phyloP scores from a whole-genome alignment of 2,113 vertebrate species.

The Corydoras maculifer region DNA sequence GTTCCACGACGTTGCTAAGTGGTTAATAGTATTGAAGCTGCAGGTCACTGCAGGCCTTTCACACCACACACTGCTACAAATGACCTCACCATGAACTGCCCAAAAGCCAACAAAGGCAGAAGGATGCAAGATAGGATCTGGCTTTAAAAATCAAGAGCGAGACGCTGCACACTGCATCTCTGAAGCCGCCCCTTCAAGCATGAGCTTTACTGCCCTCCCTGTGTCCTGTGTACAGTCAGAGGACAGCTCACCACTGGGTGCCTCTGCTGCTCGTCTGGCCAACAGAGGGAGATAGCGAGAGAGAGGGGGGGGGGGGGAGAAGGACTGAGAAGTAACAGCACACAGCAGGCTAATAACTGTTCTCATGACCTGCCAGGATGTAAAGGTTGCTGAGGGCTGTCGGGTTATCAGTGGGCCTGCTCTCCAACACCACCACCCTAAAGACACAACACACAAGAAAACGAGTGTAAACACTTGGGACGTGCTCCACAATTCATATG shows the following conservation, averaged over 20 bases:
- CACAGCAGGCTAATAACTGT: conserved; percentile 81
- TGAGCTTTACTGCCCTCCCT: conserved; percentile 21
- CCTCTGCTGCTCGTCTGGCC: conserved; percentile 19
- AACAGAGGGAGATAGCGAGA: not conserved
- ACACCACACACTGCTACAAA: conserved; percentile 11
- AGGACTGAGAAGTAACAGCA: not conserved
- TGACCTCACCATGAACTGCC: conserved; percentile 6
- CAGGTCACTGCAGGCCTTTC: conserved; percentile 5
- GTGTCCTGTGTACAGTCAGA: conserved; percentile 11
- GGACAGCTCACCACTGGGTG: conserved; percentile 4
- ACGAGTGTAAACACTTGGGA: no score
- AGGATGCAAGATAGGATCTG: not conserved
- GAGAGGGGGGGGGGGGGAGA: no score
- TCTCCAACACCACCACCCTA: conserved; percentile 96
- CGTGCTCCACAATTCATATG: no score
- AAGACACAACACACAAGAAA: conserved; percentile 31
- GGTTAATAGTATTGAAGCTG: conserved; percentile 13
- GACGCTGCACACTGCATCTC: conserved; percentile 7
- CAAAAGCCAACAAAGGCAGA: not conserved
- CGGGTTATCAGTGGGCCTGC: conserved; percentile 88
- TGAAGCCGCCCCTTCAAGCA: not conserved
- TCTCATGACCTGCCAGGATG: conserved; percentile 96
- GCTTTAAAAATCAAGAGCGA: conserved; percentile 13
- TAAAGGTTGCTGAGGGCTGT: conserved; percentile 95
- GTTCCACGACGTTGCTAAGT: conserved; percentile 15